Evolutionary conservation across 2,888 invertebrate genomes (phyloP), one percentile per base, ranked within the genome.

Genomic region (Clanis bilineata): DNA sequence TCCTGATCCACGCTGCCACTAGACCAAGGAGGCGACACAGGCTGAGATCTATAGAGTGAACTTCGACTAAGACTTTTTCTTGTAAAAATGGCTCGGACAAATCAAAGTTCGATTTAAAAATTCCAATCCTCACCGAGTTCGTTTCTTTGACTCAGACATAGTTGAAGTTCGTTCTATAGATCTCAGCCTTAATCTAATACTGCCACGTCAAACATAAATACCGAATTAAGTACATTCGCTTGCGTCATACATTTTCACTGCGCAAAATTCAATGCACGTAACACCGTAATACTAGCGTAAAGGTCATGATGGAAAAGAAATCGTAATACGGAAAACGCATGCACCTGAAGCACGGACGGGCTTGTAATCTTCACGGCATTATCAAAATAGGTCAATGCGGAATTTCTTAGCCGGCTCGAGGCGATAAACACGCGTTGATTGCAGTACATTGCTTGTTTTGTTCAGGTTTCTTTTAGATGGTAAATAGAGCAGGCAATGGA

Each of bases 331-430:
- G 68, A 72, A 70, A 65, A 63, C 67, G 68, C 65, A 69, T 69
- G 66, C 73, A 82, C 79, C 80, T 80, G 77, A 74, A 69, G 74
- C 83, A 77, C 84, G 82, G 80, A 77, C 84, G 80, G 75, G 70
- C 76, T 73, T 28, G 78, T 86, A 90, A 90, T 88, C 90, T 87
- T 79, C 80, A 72, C 76, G 76, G 76, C 80, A 87, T 90, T 91
- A 91, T 91, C 91, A 83, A 92, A 90, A 90, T 90, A 74, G 91
- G 91, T 89, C 91, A 92, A 86, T 87, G 89, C 83, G 81, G 80
- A 76, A 79, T 74, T 79, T 77, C 81, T 75, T 80, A 79, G 79
- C 81, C 75, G 75, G 75, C 77, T 66, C 72, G 69, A 68, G 61
- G 63, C 80, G 83, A 80, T 81, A 76, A 74, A 74, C 65, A 70